Conservation (phyloP, 2,113 vertebrate genomes). For the Oreochromis spilurus region DNA sequence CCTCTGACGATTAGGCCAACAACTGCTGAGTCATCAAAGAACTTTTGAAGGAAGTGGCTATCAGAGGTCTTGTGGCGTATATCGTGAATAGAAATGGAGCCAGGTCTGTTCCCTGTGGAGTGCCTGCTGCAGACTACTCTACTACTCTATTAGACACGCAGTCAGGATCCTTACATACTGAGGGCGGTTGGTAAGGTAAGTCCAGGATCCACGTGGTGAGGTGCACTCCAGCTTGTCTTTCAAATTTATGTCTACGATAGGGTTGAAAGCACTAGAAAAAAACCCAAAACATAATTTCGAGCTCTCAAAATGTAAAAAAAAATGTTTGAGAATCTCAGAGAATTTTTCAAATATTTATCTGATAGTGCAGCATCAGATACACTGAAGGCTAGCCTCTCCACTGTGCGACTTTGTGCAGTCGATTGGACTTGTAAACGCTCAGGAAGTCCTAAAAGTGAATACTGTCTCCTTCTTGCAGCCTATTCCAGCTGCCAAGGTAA, state of each 20-base stretch:
- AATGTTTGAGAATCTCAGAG: background rate
- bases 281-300: fast-evolving
- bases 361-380: background rate
- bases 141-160: background rate
- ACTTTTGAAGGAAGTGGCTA: too few relatives aligned
- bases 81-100: too few relatives aligned
- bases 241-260: background rate
- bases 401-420: background rate
- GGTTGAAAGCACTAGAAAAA: background rate
- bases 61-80: too few relatives aligned
- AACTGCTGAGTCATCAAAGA: background rate
- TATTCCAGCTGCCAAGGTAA: background rate
- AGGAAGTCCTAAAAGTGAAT: background rate
- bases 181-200: background rate
- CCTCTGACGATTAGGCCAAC: background rate
- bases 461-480: background rate
- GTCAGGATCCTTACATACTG: background rate
- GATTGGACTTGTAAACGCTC: background rate
- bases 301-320: background rate
- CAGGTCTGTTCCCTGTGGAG: too few relatives aligned
- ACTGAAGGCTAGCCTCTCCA: background rate
- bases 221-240: background rate
- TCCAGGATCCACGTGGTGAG: background rate
- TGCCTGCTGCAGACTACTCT: background rate
- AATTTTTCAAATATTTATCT: background rate